Conservation (phyloP, 2,888 invertebrate genomes). For the Polydrusus pterygomalis region DNA sequence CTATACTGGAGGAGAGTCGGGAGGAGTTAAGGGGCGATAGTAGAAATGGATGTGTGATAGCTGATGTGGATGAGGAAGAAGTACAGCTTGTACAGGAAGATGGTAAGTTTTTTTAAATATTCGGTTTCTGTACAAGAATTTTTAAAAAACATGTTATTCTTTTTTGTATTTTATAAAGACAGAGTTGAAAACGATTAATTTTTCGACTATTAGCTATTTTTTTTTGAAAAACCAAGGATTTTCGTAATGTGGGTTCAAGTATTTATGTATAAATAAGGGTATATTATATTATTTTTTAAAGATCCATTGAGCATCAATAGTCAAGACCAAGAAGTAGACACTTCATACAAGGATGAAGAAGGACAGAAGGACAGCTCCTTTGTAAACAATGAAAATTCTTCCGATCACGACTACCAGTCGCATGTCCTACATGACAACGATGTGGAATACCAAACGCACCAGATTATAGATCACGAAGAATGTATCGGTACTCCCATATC, state of each 20-base stretch:
- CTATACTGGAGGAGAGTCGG: neutral
- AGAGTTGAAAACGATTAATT: no score
- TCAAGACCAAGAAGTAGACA: slow-evolving; percentile 28
- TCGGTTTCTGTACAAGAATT: no score
- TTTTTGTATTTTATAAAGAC: no score
- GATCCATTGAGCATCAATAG: slow-evolving; percentile 31
- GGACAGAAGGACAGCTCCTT: slow-evolving; percentile 34
- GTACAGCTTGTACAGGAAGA: slow-evolving; percentile 23
- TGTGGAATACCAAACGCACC: slow-evolving; percentile 46
- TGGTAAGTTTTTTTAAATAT: slow-evolving; percentile 11
- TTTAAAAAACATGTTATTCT: no score
- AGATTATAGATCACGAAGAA: slow-evolving; percentile 55
- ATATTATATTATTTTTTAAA: neutral
- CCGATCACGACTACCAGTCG: slow-evolving; percentile 30
- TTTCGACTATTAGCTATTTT: no score
- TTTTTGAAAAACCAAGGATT: no score
- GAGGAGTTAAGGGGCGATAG: slow-evolving; percentile 58
- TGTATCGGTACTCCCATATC: slow-evolving; percentile 58
- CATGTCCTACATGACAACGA: slow-evolving; percentile 55
- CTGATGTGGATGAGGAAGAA: slow-evolving; percentile 10
- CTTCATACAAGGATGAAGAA: slow-evolving; percentile 35
- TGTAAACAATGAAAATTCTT: slow-evolving; percentile 31
- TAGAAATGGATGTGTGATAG: neutral
- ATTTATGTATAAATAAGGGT: no score
- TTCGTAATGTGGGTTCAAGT: no score